phyloP scores from a whole-genome alignment of 2,797 vertebrate species.

The Sebastes oblongus region DNA sequence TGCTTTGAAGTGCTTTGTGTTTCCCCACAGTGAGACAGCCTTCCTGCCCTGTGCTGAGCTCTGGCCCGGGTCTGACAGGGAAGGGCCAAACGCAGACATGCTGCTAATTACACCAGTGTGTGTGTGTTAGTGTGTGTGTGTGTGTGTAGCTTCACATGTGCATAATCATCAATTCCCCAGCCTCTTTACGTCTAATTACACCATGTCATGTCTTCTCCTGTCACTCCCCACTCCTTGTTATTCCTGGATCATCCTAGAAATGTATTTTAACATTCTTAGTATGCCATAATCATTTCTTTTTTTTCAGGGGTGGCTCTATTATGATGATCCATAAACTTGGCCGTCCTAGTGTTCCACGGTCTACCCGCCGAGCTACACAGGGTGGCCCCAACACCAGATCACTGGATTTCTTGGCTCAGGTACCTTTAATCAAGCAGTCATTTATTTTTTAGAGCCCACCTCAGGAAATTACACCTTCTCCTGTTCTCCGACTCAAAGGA shows the following conservation, averaged over 20 bases:
- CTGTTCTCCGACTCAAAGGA: constrained; percentile 59
- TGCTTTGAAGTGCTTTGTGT: constrained; percentile 76
- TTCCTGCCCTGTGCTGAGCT: constrained; percentile 35
- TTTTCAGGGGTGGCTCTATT: background rate
- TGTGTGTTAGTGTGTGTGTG: background rate
- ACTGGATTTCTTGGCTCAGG: constrained; percentile 48
- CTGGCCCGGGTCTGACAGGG: constrained; percentile 9
- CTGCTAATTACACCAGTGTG: constrained; percentile 43
- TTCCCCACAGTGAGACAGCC: constrained; percentile 59
- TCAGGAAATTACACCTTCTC: constrained; percentile 71
- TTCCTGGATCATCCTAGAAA: background rate
- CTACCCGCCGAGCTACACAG: constrained; percentile 7
- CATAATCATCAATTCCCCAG: constrained; percentile 1
- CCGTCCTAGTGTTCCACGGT: background rate
- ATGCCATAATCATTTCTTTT: background rate
- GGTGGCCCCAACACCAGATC: constrained; percentile 40
- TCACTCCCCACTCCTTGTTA: background rate
- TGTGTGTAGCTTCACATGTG: background rate
- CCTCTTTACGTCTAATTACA: constrained; percentile 10
- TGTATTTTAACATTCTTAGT: background rate
- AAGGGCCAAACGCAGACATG: constrained; percentile 17
- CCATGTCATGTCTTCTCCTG: background rate
- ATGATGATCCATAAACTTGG: constrained; percentile 21
- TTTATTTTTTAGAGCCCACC: constrained; percentile 67
- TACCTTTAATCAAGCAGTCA: constrained; percentile 57